Base-by-base conservation (phyloP, 1,140 invertebrate genomes). In the Conus betulinus region DNA sequence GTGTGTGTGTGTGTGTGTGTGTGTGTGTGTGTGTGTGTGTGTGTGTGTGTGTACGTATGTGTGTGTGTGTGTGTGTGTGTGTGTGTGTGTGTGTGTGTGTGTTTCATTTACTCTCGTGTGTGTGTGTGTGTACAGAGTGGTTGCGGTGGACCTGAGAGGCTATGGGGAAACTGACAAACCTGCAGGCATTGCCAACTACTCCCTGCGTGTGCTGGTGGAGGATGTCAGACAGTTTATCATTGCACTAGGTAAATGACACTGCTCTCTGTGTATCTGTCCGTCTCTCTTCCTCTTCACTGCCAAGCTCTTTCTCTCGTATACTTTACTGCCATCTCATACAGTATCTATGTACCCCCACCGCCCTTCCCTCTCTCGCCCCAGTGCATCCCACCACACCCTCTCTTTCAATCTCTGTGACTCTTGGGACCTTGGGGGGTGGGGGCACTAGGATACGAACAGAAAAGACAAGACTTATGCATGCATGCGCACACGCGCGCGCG, bases 131-230 rank as follows among this genome's bases (percentile, higher is more conserved):
- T 20, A 17, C 91, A 97, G 97, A 90, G 97, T 97, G 27, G 96
- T 98, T 11, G 97, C 97, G n/a, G 93, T 98, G 83, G 97, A 98
- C 95, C 94, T 97, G 90, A 97, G 98, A 94, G 97, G 98, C 52
- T 98, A 97, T 93, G 97, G 97, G 5, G 97, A 97, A 91, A 97
- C 97, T 3, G 97, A 98, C 90, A 98, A 98, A 94, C 97, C 97
- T n/a, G 91, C 92, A 27, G 96, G 96, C 74, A 95, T 96, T 53
- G 93, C 95, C 57, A 96, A 96, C 79, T 98, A 98, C 92, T 95
- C 94, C 82, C 95, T 97, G 39, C 95, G 96, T 55, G 95, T 95
- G 76, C 93, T 98, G 25, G 94, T 97, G 13, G 95, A 96, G 60
- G 98, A 98, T 95, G 92, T 98, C 1, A 95, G 96, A 86, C 96